phyloP scores from a whole-genome alignment of 2,113 vertebrate genomes.

The Tragelaphus strepsiceros region DNA sequence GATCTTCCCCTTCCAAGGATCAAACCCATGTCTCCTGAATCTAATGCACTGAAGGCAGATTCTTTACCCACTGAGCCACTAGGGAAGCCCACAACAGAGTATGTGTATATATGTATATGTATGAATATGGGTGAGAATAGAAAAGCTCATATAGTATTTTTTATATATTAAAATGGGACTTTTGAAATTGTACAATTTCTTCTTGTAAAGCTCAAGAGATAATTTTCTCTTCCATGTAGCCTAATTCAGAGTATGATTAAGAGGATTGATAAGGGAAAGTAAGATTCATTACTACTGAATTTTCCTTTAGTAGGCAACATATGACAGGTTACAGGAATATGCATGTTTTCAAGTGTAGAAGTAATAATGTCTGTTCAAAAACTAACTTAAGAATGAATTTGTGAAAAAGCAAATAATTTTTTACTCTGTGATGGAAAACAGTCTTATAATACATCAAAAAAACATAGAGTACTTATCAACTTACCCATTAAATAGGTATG shows the following conservation, averaged over 20 bases:
- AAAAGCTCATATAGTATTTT: not conserved
- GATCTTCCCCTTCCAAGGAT: not conserved
- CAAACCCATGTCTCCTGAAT: not conserved
- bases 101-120: not conserved
- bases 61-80: not conserved
- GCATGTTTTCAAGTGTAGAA: not conserved
- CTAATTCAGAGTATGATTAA: slow-evolving; percentile 7
- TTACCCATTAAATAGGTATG: not conserved
- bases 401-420: slow-evolving; percentile 1
- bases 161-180: not conserved
- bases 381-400: slow-evolving; percentile 9
- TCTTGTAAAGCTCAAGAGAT: not conserved
- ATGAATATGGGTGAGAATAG: not conserved
- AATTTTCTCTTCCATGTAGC: not conserved
- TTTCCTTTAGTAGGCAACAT: not conserved
- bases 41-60: not conserved
- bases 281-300: not conserved
- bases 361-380: slow-evolving; percentile 13
- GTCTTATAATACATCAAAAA: not conserved
- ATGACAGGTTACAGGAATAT: not conserved
- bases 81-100: not conserved
- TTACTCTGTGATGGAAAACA: not conserved
- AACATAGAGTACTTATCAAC: not conserved
- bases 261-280: not conserved
- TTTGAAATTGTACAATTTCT: not conserved